These are phyloP conservation scores for Microctonus hyperodae DNA, from an alignment of 2,888 invertebrate species.

Conservation along the genomic window DNA sequence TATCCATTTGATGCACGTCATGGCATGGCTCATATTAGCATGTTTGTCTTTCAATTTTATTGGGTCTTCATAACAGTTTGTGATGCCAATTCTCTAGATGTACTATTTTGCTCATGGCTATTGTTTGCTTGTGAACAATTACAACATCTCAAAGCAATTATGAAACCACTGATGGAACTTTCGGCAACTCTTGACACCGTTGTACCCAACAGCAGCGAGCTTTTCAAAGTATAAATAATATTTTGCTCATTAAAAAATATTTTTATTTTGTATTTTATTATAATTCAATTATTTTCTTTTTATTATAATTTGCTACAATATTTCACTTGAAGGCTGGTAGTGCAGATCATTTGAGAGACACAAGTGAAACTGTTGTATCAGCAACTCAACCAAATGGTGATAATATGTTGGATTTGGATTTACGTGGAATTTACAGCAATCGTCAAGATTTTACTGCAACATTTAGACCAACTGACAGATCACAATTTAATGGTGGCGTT, in stretches of 20 bases:
- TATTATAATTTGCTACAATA: no score
- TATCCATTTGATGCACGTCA: conserved; percentile 80
- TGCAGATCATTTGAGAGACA: conserved; percentile 54
- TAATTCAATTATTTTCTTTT: background rate
- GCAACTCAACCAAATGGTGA: conserved; percentile 47
- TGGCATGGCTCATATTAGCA: conserved; percentile 73
- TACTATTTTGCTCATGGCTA: conserved; percentile 84
- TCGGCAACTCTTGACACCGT: conserved; percentile 84
- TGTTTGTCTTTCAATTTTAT: conserved; percentile 75
- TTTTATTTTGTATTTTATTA: background rate
- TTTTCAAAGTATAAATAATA: conserved; percentile 57
- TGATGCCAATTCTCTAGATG: conserved; percentile 71
- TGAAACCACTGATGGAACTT: conserved; percentile 87
- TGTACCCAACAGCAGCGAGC: conserved; percentile 65
- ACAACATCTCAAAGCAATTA: conserved; percentile 83
- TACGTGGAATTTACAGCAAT: conserved; percentile 78
- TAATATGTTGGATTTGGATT: conserved; percentile 68
- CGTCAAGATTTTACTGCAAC: conserved; percentile 81
- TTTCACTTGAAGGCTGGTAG: conserved; percentile 54
- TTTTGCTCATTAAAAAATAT: background rate
- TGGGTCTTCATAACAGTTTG: conserved; percentile 73
- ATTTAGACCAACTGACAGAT: conserved; percentile 68
- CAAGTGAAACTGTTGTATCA: conserved; percentile 40
- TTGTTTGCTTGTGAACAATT: conserved; percentile 87
- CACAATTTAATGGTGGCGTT: conserved; percentile 62